Evolutionary conservation across 64 coral and sea anemone species (phyloP).

Genomic region (Platygyra sinensis): DNA sequence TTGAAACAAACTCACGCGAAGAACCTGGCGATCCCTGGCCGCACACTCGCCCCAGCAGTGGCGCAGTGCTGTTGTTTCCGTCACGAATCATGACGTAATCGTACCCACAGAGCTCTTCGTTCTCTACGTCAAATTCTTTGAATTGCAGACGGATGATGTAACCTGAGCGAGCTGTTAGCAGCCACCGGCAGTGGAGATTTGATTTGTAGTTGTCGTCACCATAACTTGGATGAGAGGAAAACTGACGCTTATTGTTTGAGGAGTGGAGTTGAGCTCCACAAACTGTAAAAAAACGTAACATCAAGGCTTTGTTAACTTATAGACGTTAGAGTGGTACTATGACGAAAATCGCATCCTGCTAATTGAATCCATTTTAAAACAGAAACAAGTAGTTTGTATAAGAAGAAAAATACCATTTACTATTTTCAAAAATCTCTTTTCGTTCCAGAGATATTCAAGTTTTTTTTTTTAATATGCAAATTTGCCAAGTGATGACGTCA

Average conservation of each 20-base stretch:
- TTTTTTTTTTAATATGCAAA: too few species aligned
- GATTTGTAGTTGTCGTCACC: constrained; percentile 71
- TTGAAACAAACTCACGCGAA: constrained; percentile 54
- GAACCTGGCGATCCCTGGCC: constrained; percentile 30
- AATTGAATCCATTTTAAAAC: too few species aligned
- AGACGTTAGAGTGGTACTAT: too few species aligned
- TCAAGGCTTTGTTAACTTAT: too few species aligned
- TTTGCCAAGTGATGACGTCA: too few species aligned
- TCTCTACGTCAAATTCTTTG: constrained; percentile 87
- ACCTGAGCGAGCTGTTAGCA: constrained; percentile 66
- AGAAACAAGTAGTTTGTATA: too few species aligned
- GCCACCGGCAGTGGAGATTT: constrained; percentile 76
- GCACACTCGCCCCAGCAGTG: constrained; percentile 64
- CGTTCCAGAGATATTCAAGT: too few species aligned
- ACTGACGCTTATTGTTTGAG: constrained; percentile 43
- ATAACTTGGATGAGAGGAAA: constrained; percentile 84
- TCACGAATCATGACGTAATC: constrained; percentile 77
- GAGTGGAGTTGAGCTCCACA: constrained; percentile 86
- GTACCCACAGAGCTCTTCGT: constrained; percentile 74
- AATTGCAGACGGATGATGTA: constrained; percentile 76
- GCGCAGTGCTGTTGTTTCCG: constrained; percentile 61
- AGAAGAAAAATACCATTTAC: too few species aligned
- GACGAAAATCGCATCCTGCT: too few species aligned
- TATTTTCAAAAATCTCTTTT: too few species aligned
- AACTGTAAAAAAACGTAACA: constrained; percentile 20